Base-by-base conservation (phyloP, 2,797 vertebrate species). In the Typhlichthys eigenmanni region DNA sequence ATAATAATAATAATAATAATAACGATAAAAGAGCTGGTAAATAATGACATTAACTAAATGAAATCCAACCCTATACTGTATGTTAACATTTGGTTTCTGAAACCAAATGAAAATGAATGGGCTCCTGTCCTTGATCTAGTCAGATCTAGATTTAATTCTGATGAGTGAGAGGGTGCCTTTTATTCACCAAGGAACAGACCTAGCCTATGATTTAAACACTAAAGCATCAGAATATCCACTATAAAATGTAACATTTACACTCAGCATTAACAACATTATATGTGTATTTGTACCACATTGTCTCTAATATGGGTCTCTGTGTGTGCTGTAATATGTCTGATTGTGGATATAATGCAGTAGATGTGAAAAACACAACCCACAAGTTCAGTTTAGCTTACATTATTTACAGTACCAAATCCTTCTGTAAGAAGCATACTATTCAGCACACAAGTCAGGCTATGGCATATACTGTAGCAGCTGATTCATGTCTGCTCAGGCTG, bases 401-500 rank as follows among this genome's bases (percentile, higher is more conserved):
- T 38, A 59, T 58, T 56, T 29, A 29, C 24, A 29, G 24, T 29
- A 14, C 5, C 49, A 63, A 61, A 70, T 62, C 16, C 32, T 60
- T 51, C 59, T 29, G 13, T 24, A 43, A 14, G 60, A 43, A 43
- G 5, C 8, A 38, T 8, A 38, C 5, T 38, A 38, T 38, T 38
- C 34, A 38, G 34, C 8, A 8, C 34, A 38, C 34, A 38, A 38
- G 24, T 4, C 24, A 29, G 24, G 4, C 9, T 43, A 43, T 43
- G 38, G 9, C 38, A 43, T 43, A 43, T 43, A 43, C 38, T 43
- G 45, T 46, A 8, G 24, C n/a, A 80, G 73, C 80, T 76, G 66
- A 65, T 72, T 80, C 70, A 75, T 74, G 81, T 43, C 38, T 43
- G 17, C 11, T 29, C 11, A n/a, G n/a, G 71, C 76, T 48, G 68